Base-by-base conservation (phyloP, 2,113 vertebrate species). In the Nesoenas mayeri region DNA sequence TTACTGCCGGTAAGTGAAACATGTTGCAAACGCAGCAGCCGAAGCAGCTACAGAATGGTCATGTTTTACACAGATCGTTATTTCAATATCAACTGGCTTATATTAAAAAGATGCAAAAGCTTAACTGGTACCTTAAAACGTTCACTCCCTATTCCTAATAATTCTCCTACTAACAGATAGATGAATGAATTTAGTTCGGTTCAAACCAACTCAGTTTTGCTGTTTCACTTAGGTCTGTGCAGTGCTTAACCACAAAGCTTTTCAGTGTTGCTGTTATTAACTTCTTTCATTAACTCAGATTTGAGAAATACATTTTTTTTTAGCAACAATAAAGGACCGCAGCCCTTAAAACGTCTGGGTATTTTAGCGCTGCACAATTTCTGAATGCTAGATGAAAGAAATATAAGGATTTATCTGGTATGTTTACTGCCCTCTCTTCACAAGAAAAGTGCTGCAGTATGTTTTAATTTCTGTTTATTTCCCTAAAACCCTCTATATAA, bases 201-300 rank as follows among this genome's bases (percentile, higher is more conserved):
- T 85, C 85, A 95, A 91, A 95, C 58, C 66, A 67, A 97, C 40
- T 36, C 70, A 51, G 88, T 87, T 94, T 73, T 77, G 64, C 65
- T 50, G 31, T 10, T 91, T 79, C 61, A n/a, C 69, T 91, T 85
- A 31, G 26, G 62, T 71, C 75, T 86, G 60, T 2, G 4, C 57
- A 77, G 88, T 50, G 67, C 40, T 89, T 97, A 87, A 96, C 89
- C 94, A 94, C 92, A 95, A 95, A 96, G 95, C 93, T 86, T 88
- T 95, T 82, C 94, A 88, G 74, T 13, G 40, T 11, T 66, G 89
- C 79, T 88, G 82, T 96, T 98, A 97, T 96, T 96, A 98, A 97
- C 93, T 97, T 97, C 93, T 97, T 97, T 97, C 97, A 97, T 97
- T 98, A 98, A 98, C 96, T 96, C 94, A 92, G 80, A 95, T 97